Conservation (phyloP, 2,797 vertebrate species). For the Rhincodon typus region DNA sequence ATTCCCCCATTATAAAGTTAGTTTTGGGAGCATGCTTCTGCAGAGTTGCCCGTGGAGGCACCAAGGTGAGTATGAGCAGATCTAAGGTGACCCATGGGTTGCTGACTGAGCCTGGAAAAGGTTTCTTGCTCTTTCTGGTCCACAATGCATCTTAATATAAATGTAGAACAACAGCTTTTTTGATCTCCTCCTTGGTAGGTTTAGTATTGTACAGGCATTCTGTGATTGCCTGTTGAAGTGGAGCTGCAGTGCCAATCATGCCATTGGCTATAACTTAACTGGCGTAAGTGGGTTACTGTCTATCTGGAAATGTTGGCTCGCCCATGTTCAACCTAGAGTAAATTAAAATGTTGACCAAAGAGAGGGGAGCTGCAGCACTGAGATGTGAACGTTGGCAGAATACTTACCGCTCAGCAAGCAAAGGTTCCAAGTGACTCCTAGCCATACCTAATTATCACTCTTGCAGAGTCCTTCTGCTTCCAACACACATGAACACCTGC, state of each 20-base stretch:
- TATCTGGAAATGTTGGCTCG: neutral
- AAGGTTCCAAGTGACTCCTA: neutral
- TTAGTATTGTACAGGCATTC: neutral
- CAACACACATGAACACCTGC: neutral
- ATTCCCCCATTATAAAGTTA: neutral
- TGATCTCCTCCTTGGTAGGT: neutral
- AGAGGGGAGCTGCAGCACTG: neutral
- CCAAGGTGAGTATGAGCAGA: neutral
- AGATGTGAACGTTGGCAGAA: no score
- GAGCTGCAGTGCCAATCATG: neutral
- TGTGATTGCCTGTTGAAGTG: neutral
- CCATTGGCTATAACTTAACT: no score
- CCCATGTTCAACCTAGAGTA: neutral
- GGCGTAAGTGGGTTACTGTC: neutral
- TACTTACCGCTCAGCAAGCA: neutral
- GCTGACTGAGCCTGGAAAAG: neutral
- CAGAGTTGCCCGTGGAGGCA: neutral
- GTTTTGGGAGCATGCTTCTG: neutral
- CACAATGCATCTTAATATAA: neutral
- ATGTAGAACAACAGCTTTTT: neutral
- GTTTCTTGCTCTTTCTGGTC: neutral
- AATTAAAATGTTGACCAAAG: neutral
- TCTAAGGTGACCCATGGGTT: neutral
- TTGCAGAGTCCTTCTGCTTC: neutral
- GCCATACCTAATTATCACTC: neutral